Evolutionary conservation across 2,888 invertebrate species (phyloP).

Genomic region (Thumatha senex): DNA sequence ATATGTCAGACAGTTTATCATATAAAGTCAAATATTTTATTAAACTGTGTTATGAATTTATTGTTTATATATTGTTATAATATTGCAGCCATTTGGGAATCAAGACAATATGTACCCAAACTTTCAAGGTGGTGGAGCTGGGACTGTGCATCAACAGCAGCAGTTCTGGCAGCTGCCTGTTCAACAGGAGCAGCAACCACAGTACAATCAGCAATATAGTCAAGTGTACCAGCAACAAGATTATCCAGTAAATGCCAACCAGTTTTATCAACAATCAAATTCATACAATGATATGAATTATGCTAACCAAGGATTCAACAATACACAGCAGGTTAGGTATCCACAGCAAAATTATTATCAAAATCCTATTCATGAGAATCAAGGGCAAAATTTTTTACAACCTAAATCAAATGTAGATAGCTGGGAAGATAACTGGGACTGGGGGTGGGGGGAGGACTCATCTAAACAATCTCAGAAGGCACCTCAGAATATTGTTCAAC

Average conservation of each 20-base stretch:
- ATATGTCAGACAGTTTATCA: constrained; percentile 12
- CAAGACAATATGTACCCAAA: constrained; percentile 66
- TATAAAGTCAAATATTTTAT: neutral
- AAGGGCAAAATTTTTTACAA: constrained; percentile 46
- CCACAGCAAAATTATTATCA: constrained; percentile 59
- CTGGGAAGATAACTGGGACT: constrained; percentile 82
- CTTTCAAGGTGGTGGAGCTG: constrained; percentile 48
- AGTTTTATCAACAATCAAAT: constrained; percentile 47
- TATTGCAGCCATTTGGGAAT: constrained; percentile 64
- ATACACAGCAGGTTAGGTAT: constrained; percentile 50
- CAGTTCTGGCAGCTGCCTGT: constrained; percentile 64
- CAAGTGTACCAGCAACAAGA: constrained; percentile 66
- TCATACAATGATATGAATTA: constrained; percentile 64
- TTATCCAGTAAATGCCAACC: constrained; percentile 61
- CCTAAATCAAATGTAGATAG: constrained; percentile 54
- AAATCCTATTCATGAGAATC: constrained; percentile 43
- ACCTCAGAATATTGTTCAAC: constrained; percentile 33
- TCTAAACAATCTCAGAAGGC: constrained; percentile 65
- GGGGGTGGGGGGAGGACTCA: constrained; percentile 84
- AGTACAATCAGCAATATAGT: constrained; percentile 72
- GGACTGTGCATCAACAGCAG: constrained; percentile 50
- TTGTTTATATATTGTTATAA: neutral
- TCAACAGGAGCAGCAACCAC: constrained; percentile 48
- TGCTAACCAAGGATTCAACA: constrained; percentile 50
- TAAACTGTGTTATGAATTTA: neutral